A percentile compares a stretch with the other conserved stretches of the same genome.
Conservation (phyloP, 2,888 invertebrate species). For the Elysia crispata region DNA sequence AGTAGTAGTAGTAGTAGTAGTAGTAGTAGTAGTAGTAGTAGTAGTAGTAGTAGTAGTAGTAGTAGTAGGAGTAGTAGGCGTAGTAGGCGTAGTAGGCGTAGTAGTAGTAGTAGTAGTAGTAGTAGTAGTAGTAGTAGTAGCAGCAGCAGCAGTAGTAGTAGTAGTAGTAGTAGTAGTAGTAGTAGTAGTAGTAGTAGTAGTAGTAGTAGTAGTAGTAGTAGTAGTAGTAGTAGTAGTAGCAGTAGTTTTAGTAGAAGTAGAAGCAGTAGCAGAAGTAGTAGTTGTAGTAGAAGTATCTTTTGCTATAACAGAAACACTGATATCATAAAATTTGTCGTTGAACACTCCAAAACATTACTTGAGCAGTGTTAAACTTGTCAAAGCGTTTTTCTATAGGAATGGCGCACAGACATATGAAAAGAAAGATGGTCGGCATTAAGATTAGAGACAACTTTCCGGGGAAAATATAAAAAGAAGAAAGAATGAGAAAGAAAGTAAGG, state of each 20-base stretch:
- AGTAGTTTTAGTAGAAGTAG: too few relatives aligned
- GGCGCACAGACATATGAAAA: too few relatives aligned
- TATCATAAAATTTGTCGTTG: background rate
- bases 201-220: conserved; percentile 5
- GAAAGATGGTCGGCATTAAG: too few relatives aligned
- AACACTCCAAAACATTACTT: background rate
- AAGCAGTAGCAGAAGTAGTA: too few relatives aligned
- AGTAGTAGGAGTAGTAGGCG: too few relatives aligned
- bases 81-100: too few relatives aligned
- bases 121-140: background rate
- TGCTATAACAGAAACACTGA: background rate
- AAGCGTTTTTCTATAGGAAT: too few relatives aligned
- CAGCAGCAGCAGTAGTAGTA: background rate
- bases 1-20: background rate
- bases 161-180: background rate
- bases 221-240: conserved; percentile 16
- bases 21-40: background rate
- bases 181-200: background rate
- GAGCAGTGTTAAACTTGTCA: too few relatives aligned
- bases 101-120: background rate
- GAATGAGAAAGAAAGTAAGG: too few relatives aligned
- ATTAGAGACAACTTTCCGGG: too few relatives aligned
- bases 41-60: background rate
- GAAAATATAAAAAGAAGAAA: too few relatives aligned
- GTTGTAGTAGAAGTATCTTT: conserved; percentile 15